phyloP scores from a whole-genome alignment of 2,797 vertebrate genomes.

The Enteromius viviparus region DNA sequence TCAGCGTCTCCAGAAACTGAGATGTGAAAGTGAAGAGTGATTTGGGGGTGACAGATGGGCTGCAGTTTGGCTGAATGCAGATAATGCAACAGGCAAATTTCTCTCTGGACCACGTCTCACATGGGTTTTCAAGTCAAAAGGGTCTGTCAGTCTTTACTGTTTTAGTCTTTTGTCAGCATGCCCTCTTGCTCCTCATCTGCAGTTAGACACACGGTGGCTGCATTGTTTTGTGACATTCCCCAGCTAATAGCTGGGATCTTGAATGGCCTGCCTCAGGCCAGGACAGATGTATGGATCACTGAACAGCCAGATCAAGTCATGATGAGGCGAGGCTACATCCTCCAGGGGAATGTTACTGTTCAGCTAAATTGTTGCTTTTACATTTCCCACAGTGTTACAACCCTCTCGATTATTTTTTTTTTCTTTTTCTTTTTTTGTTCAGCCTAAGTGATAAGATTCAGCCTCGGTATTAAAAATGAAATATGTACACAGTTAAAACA shows the following conservation, averaged over 20 bases:
- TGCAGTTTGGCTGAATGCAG: neutral
- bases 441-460: neutral
- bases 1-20: neutral
- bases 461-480: neutral
- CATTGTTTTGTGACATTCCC: conserved; percentile 46
- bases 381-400: conserved; percentile 23
- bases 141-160: conserved; percentile 38
- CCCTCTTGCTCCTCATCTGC: conserved; percentile 12
- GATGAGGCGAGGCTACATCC: conserved; percentile 36
- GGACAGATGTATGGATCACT: conserved; percentile 55
- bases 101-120: neutral
- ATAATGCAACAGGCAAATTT: conserved; percentile 18
- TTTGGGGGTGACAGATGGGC: conserved; percentile 5
- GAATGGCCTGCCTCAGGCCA: conserved; percentile 59
- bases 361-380: conserved; percentile 38
- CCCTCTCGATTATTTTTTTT: conserved; percentile 3
- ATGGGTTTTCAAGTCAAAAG: conserved; percentile 39
- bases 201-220: conserved; percentile 21
- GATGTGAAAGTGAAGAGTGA: neutral
- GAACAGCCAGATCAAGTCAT: conserved; percentile 59
- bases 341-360: conserved; percentile 44
- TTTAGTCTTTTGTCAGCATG: neutral
- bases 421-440: neutral
- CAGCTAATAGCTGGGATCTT: conserved; percentile 48
- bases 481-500: neutral